A percentile compares a stretch with the other conserved stretches of the same genome.
phyloP scores from a whole-genome alignment of 1,140 invertebrate species.

The Grapholita molesta region DNA sequence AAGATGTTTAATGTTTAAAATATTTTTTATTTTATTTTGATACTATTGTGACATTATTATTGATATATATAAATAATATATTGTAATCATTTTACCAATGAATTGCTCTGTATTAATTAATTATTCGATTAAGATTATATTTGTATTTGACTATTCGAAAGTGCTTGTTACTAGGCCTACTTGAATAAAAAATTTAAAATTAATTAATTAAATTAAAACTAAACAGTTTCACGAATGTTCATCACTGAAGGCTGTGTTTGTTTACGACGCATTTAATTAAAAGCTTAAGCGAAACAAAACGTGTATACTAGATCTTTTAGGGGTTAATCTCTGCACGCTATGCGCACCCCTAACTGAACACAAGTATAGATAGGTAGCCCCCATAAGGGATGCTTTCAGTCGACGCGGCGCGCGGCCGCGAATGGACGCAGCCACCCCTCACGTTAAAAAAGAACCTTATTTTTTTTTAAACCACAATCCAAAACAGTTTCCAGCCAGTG shows the following conservation, averaged over 20 bases:
- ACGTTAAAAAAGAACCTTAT: slow-evolving; percentile 23
- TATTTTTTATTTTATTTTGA: no score
- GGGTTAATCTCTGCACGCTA: slow-evolving; percentile 36
- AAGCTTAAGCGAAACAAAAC: background rate
- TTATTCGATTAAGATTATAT: no score
- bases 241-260: background rate
- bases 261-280: background rate
- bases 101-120: no score
- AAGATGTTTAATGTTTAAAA: no score
- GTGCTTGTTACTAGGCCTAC: no score
- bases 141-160: no score
- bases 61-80: no score
- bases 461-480: background rate
- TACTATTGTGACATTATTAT: no score
- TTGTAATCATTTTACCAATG: no score
- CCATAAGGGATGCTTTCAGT: slow-evolving; percentile 46
- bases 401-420: slow-evolving; percentile 51
- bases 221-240: background rate
- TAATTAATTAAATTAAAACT: background rate
- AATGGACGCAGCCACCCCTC: slow-evolving; percentile 34
- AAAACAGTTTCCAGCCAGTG: background rate
- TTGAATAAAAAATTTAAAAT: no score
- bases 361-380: slow-evolving; percentile 55
- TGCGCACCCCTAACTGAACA: slow-evolving; percentile 65
- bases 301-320: background rate